Percentiles rank a stretch among this genome's conserved stretches.
These are phyloP conservation scores for Mamestra configurata DNA, from an alignment of 1,140 invertebrate species.

Conservation along the genomic window DNA sequence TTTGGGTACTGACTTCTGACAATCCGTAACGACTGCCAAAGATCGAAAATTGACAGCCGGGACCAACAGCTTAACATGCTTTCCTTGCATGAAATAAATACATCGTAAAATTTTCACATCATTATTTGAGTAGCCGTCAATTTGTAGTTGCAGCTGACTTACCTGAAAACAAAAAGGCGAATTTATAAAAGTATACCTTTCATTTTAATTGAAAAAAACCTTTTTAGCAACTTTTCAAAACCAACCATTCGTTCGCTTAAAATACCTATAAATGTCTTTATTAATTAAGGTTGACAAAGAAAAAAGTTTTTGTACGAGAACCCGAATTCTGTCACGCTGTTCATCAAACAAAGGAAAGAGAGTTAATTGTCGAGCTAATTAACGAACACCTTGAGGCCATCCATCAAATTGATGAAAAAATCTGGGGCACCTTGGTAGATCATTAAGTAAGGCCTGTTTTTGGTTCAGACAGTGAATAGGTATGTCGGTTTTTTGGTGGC, in stretches of 20 bases:
- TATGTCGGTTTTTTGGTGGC: not conserved
- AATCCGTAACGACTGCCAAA: too few species aligned
- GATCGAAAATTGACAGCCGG: too few species aligned
- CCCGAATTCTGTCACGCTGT: conserved; percentile 43
- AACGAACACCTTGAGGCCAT: conserved; percentile 71
- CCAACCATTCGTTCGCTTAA: not conserved
- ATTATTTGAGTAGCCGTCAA: too few species aligned
- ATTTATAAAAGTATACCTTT: not conserved
- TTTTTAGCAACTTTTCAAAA: not conserved
- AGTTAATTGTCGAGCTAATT: conserved; percentile 74
- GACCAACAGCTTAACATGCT: too few species aligned
- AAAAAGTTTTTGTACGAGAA: conserved; percentile 26
- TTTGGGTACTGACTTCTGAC: too few species aligned
- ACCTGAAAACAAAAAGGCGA: not conserved
- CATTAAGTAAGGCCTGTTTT: conserved; percentile 30
- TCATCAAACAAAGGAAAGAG: conserved; percentile 56
- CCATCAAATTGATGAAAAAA: conserved; percentile 65
- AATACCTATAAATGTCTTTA: conserved; percentile 30
- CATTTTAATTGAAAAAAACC: not conserved
- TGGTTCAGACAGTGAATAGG: not conserved
- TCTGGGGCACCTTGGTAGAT: conserved; percentile 33
- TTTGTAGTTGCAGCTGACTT: not conserved
- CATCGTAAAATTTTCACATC: too few species aligned
- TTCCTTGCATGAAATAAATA: too few species aligned
- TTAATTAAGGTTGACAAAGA: conserved; percentile 26